Evolutionary conservation across 2,888 invertebrate species (phyloP).

Genomic region (Drosophila robusta): DNA sequence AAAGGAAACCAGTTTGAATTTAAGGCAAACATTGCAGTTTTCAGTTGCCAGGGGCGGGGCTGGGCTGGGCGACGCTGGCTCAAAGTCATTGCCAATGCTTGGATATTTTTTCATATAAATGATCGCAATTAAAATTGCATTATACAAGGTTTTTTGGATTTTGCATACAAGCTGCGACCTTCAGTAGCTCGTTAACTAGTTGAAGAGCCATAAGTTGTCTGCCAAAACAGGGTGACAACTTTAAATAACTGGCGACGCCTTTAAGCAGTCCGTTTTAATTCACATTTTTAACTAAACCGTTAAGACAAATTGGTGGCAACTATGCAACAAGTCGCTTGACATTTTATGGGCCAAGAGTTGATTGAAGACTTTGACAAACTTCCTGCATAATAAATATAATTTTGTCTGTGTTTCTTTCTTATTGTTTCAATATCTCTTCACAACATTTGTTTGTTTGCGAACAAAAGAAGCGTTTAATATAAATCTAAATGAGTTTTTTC

Average conservation of each 20-base stretch:
- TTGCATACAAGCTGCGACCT: slow-evolving; percentile 18
- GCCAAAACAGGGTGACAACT: slow-evolving; percentile 29
- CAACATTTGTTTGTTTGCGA: slow-evolving; percentile 9
- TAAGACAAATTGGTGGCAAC: slow-evolving; percentile 14
- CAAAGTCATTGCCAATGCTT: slow-evolving; percentile 54
- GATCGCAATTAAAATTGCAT: slow-evolving; percentile 41
- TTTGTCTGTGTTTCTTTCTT: background rate
- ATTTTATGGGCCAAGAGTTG: background rate
- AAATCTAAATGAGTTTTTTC: slow-evolving; percentile 24
- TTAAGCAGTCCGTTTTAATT: background rate
- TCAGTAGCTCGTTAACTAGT: slow-evolving; percentile 5
- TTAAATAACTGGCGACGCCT: slow-evolving; percentile 10
- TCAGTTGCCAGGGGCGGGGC: background rate
- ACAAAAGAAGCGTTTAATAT: slow-evolving; percentile 58
- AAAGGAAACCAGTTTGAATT: slow-evolving; percentile 43
- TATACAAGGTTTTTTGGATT: slow-evolving; percentile 19
- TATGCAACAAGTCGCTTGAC: background rate
- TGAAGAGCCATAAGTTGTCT: slow-evolving; percentile 3
- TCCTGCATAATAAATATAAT: slow-evolving; percentile 44
- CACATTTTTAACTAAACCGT: background rate
- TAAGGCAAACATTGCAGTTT: background rate
- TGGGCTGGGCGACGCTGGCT: background rate
- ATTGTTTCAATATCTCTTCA: slow-evolving; percentile 1
- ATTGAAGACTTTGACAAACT: slow-evolving; percentile 27
- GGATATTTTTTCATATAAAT: slow-evolving; percentile 14